A percentile compares a stretch with the other conserved stretches of the same genome.
Conservation (phyloP, 2,113 vertebrate genomes). For the Gallinago undulata region DNA sequence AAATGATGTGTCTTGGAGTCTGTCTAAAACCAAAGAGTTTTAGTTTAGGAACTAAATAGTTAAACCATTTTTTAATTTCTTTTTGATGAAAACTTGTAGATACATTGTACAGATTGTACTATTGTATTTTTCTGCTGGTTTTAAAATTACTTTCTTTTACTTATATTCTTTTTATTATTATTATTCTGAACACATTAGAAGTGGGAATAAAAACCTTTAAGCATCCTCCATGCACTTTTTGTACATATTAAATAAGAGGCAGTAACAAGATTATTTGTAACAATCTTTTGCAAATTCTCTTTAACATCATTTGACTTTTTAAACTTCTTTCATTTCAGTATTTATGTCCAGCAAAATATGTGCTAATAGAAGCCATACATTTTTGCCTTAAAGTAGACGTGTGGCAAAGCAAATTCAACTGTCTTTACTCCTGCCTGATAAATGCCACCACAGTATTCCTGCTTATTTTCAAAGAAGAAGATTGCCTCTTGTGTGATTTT, state of each 20-base stretch:
- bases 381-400: neutral
- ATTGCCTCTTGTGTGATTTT: neutral
- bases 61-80: neutral
- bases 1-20: neutral
- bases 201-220: neutral
- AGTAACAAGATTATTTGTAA: neutral
- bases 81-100: neutral
- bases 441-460: neutral
- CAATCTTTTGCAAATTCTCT: neutral
- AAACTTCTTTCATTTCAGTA: neutral
- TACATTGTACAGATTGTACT: accelerated
- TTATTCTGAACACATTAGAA: neutral
- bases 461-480: neutral
- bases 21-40: neutral
- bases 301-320: neutral
- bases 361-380: neutral
- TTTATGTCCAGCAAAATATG: neutral
- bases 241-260: neutral
- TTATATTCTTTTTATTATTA: neutral
- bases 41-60: neutral
- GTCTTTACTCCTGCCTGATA: neutral
- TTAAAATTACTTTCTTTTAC: neutral
- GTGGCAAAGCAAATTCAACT: neutral
- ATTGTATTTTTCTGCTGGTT: neutral
- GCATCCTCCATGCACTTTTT: neutral